These are phyloP conservation scores for Lasioglossum malachurum DNA, from an alignment of 2,888 invertebrate species.

Conservation along the genomic window DNA sequence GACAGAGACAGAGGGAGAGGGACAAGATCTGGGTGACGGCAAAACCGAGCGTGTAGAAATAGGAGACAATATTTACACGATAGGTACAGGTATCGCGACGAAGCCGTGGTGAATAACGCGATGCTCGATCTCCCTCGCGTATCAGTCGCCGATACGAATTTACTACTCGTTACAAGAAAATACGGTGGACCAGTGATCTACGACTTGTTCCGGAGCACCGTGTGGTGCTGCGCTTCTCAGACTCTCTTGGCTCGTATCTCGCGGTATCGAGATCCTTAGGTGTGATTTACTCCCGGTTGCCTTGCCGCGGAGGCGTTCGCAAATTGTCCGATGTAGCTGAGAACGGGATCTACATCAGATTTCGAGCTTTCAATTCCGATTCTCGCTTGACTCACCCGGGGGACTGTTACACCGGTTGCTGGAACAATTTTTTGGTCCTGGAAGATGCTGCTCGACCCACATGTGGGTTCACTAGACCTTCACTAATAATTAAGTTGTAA, in stretches of 20 bases:
- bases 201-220: constrained; percentile 38
- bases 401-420: background rate
- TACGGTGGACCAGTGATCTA: constrained; percentile 64
- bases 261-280: constrained; percentile 35
- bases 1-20: constrained; percentile 21
- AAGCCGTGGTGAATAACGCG: background rate
- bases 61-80: background rate
- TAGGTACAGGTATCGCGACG: background rate
- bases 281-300: constrained; percentile 29
- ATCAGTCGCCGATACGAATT: constrained; percentile 66
- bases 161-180: constrained; percentile 67
- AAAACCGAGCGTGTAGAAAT: background rate
- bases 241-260: constrained; percentile 26
- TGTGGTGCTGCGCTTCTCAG: constrained; percentile 27
- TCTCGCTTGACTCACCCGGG: background rate
- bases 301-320: constrained; percentile 9
- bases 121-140: background rate
- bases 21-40: background rate
- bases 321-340: constrained; percentile 16
- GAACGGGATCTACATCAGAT: background rate
- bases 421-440: background rate
- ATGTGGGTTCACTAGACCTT: too few relatives aligned
- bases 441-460: background rate
- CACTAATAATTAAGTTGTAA: background rate
- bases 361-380: background rate